Evolutionary conservation across 2,888 invertebrate genomes (phyloP).

Genomic region (Vannuccia rotundouncinata): DNA sequence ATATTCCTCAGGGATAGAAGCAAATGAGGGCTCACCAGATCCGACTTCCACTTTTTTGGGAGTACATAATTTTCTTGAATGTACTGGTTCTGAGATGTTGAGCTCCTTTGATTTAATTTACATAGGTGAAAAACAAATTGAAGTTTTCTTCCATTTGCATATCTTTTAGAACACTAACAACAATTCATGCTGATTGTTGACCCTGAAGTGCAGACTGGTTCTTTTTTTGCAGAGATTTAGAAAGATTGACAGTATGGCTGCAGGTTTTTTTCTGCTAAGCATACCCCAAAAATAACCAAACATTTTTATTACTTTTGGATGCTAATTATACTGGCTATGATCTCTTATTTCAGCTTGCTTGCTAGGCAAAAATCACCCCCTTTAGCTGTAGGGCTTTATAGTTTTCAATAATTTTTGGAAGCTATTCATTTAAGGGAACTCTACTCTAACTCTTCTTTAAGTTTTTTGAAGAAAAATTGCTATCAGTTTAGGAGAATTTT

Average conservation of each 20-base stretch:
- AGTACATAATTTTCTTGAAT: constrained; percentile 7
- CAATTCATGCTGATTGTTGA: constrained; percentile 14
- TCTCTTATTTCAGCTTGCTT: constrained; percentile 5
- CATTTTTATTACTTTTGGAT: neutral
- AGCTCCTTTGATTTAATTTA: constrained; percentile 20
- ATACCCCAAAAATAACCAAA: constrained; percentile 10
- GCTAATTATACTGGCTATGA: constrained; percentile 6
- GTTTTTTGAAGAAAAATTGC: constrained; percentile 19
- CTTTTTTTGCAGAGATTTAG: constrained; percentile 1
- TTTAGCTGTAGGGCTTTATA: constrained; percentile 12
- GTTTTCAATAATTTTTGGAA: constrained; percentile 19
- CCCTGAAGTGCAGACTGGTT: constrained; percentile 15
- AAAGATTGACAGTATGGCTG: constrained; percentile 20
- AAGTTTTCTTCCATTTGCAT: constrained; percentile 7
- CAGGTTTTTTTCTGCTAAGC: neutral
- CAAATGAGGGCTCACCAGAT: constrained; percentile 24
- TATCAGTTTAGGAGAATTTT: neutral
- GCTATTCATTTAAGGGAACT: neutral
- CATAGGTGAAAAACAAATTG: constrained; percentile 20
- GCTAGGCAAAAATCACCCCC: neutral
- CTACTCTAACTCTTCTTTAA: constrained; percentile 12
- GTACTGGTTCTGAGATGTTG: constrained; percentile 16
- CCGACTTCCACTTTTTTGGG: constrained; percentile 20
- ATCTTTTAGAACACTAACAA: constrained; percentile 16
- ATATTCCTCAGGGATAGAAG: constrained; percentile 1